phyloP scores from a whole-genome alignment of 2,888 invertebrate species.

The Autographa pulchrina region DNA sequence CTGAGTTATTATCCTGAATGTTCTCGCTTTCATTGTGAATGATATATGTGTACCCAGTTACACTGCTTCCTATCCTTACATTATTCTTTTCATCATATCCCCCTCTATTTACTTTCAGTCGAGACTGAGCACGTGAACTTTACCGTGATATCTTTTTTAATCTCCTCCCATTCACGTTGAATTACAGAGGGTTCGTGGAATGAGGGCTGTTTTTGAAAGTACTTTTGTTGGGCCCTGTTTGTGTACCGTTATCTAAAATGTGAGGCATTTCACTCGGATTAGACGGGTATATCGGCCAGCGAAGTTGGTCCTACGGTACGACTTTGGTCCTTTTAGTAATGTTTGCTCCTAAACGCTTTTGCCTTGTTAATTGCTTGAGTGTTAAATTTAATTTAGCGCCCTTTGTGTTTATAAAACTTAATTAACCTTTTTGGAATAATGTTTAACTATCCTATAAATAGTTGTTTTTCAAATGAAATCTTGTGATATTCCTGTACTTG shows the following conservation, averaged over 20 bases:
- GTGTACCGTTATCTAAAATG: slow-evolving; percentile 58
- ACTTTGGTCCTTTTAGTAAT: slow-evolving; percentile 32
- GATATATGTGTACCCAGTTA: slow-evolving; percentile 27
- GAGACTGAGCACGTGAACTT: slow-evolving; percentile 58
- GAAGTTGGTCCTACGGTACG: slow-evolving; percentile 34
- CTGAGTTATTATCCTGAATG: slow-evolving; percentile 41
- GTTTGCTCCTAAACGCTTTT: slow-evolving; percentile 26
- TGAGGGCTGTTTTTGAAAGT: slow-evolving; percentile 44
- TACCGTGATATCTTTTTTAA: slow-evolving; percentile 67
- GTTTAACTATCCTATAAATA: neutral
- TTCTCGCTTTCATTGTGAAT: slow-evolving; percentile 27
- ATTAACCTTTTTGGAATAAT: slow-evolving; percentile 6
- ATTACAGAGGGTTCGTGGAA: slow-evolving; percentile 46
- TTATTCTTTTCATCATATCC: slow-evolving; percentile 58
- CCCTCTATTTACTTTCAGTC: slow-evolving; percentile 53
- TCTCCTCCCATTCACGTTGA: slow-evolving; percentile 59
- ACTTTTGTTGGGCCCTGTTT: slow-evolving; percentile 42
- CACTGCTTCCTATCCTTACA: slow-evolving; percentile 28
- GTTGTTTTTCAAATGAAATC: neutral
- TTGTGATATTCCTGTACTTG: slow-evolving; percentile 11
- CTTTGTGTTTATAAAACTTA: slow-evolving; percentile 25
- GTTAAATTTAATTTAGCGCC: slow-evolving; percentile 32
- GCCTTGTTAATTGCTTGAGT: slow-evolving; percentile 33
- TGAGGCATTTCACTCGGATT: slow-evolving; percentile 42
- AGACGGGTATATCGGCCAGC: slow-evolving; percentile 33